Conservation (phyloP, 2,113 vertebrate species). For the Agapornis roseicollis region DNA sequence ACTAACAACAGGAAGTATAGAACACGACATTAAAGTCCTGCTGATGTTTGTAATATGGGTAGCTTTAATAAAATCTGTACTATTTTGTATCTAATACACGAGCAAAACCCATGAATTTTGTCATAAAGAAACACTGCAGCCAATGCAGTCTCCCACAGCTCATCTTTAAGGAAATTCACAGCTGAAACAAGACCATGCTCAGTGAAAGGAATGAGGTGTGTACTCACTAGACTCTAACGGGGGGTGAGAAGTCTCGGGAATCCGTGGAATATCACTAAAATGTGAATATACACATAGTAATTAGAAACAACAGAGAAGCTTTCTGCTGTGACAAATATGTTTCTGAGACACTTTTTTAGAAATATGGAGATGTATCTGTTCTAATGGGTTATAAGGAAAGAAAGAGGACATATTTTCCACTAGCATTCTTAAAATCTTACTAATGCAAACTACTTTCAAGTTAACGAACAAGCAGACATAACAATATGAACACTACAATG, state of each 20-base stretch:
- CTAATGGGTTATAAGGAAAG: neutral
- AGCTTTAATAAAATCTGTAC: neutral
- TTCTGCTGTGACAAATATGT: neutral
- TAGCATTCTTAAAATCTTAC: neutral
- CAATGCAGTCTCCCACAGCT: neutral
- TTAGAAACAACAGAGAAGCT: neutral
- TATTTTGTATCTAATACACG: neutral
- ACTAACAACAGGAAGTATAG: neutral
- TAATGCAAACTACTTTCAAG: neutral
- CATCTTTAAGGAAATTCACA: neutral
- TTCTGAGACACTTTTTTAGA: neutral
- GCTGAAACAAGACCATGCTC: neutral
- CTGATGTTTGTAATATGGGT: neutral
- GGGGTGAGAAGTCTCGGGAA: constrained; percentile 95
- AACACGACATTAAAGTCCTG: neutral
- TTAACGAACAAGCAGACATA: neutral
- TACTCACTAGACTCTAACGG: constrained; percentile 95
- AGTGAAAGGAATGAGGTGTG: neutral
- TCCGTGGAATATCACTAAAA: constrained; percentile 94
- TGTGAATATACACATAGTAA: neutral
- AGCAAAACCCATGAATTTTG: neutral
- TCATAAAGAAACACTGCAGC: neutral
- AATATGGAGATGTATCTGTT: neutral
- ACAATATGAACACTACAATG: constrained; percentile 33
- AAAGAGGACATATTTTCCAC: neutral